Percentiles rank a stretch among this genome's conserved stretches.
Evolutionary conservation across 2,888 invertebrate genomes (phyloP).

Genomic region (Mythimna impura): DNA sequence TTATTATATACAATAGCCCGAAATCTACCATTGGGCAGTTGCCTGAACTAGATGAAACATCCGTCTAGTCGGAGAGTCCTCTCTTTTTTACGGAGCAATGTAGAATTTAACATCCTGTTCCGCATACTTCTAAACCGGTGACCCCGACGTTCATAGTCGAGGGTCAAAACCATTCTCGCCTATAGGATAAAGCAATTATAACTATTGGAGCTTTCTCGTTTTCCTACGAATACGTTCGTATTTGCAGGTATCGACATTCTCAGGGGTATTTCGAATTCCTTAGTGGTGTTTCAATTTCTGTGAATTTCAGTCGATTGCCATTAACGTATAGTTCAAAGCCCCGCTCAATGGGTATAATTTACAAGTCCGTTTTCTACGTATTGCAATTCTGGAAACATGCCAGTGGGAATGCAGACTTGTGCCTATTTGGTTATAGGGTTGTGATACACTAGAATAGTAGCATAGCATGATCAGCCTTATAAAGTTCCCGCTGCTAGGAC

Average conservation of each 20-base stretch:
- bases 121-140: no score
- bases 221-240: background rate
- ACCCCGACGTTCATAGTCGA: no score
- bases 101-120: no score
- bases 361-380: conserved; percentile 25
- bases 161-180: no score
- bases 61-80: no score
- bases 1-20: no score
- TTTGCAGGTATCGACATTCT: background rate
- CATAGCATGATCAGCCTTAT: no score
- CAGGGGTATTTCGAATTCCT: background rate
- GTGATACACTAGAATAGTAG: background rate
- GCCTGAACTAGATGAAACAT: no score
- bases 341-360: conserved; percentile 28
- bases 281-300: background rate
- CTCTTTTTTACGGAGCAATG: no score
- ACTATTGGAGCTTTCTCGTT: background rate
- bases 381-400: conserved; percentile 47
- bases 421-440: conserved; percentile 14
- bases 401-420: conserved; percentile 20
- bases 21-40: no score
- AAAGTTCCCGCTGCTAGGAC: no score
- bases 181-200: no score
- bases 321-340: conserved; percentile 15
- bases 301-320: conserved; percentile 5